Conservation (phyloP, 2,113 vertebrate species). For the Phaethon lepturus region DNA sequence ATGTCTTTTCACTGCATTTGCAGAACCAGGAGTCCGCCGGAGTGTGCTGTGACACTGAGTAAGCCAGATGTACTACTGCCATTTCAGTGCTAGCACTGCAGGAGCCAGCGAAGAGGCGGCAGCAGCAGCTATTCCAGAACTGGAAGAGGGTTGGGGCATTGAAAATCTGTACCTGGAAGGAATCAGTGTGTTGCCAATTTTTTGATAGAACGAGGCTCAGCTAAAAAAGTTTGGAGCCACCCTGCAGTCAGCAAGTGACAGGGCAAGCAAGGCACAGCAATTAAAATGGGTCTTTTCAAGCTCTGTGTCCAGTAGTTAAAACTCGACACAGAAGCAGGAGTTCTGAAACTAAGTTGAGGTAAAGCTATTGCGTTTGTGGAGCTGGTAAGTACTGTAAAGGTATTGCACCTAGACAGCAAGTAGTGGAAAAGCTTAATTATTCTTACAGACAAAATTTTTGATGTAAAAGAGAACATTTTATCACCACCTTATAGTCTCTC, state of each 20-base stretch:
- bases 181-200: background rate
- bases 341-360: background rate
- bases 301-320: background rate
- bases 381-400: background rate
- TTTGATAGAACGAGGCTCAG: background rate
- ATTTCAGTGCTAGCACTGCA: background rate
- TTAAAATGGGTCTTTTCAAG: background rate
- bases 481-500: background rate
- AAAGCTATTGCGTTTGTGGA: background rate
- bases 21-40: background rate
- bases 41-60: background rate
- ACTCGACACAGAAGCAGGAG: background rate
- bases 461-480: background rate
- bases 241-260: background rate
- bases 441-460: background rate
- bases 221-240: background rate
- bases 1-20: background rate
- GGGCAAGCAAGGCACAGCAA: background rate
- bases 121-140: background rate
- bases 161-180: background rate
- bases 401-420: background rate
- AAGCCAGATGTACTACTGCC: background rate
- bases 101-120: background rate
- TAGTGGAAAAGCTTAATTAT: background rate
- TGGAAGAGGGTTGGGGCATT: background rate